Base-by-base conservation (phyloP, 2,888 invertebrate species). In the Marronus borbonicus region DNA sequence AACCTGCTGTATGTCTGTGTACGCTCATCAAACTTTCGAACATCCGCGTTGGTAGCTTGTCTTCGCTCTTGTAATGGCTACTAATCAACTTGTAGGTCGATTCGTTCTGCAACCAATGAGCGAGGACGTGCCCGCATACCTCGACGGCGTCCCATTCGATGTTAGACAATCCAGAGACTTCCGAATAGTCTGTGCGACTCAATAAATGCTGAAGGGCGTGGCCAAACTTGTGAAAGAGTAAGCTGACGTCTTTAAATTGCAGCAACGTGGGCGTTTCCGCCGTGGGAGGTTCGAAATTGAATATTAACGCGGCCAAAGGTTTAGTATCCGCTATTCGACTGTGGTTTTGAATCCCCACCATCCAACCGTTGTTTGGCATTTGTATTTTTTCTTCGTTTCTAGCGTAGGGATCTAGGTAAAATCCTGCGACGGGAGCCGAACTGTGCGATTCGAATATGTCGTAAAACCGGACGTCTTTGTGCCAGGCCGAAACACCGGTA, bases 121-220 rank as follows among this genome's bases (percentile, higher is more conserved):
- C 90, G 92, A 98, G 92, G 76, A 98, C 95, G 83, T 95, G 91
- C 0, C 96, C 94, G 80, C 95, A 94, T 0, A 97, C 92, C 85
- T 95, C 94, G 0, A 95, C 94, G 0, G 96, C 95, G 88, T 99
- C 99, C 97, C 97, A 97, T 89, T 98, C 98, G 0, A 98, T 92
- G 86, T 96, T 96, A 0, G 94, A 94, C 28, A 95, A 89, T 0
- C 98, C 98, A 2, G 97, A 93, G 0, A 97, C 92, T 87, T 97
- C 97, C 0, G 94, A 92, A 87, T 96, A 96, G 17, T 94, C 93
- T 0, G 94, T 93, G 85, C 92, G 93, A 0, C 97, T 96, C 49
- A 98, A 89, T 81, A 98, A 88, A 88, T 97, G 95, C 83, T 98
- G 96, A 64, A 99, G 89, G 0, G 94, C 92, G 82, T 95, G 94